Evolutionary conservation across 2,797 vertebrate genomes (phyloP).

Genomic region (Tokudaia tokunoshimensis): DNA sequence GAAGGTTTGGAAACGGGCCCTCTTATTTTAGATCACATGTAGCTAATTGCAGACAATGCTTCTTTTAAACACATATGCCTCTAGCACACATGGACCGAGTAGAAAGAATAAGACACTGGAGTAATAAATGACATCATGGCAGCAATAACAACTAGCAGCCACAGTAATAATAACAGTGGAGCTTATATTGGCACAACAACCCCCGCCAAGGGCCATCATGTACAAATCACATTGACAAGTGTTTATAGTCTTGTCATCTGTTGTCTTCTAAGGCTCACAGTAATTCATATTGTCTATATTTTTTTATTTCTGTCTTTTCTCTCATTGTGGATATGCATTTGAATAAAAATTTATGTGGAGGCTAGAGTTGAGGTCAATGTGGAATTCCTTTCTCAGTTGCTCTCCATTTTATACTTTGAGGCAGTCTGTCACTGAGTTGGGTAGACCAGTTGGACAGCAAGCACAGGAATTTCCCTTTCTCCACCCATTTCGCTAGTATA

Average conservation of each 20-base stretch:
- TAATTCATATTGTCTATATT: neutral
- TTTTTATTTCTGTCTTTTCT: slow-evolving; percentile 17
- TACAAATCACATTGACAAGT: neutral
- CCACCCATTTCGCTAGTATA: neutral
- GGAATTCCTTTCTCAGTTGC: neutral
- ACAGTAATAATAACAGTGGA: neutral
- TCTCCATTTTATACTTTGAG: neutral
- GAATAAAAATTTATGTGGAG: neutral
- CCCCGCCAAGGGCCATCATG: neutral
- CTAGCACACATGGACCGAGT: neutral
- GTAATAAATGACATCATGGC: neutral
- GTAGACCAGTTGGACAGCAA: neutral
- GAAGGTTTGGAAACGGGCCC: neutral
- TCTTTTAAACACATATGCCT: slow-evolving; percentile 2
- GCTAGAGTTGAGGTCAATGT: neutral
- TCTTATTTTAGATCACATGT: neutral
- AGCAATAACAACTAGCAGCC: neutral
- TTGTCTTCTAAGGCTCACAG: neutral
- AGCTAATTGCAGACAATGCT: neutral
- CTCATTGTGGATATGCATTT: neutral
- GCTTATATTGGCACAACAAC: neutral
- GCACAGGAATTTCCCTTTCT: neutral
- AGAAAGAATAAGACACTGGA: slow-evolving; percentile 22
- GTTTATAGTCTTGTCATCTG: neutral
- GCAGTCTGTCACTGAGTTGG: neutral